Evolutionary conservation across 2,797 vertebrate genomes (phyloP), one percentile per base, ranked within the genome.

Genomic region (Psittacula derbiana): DNA sequence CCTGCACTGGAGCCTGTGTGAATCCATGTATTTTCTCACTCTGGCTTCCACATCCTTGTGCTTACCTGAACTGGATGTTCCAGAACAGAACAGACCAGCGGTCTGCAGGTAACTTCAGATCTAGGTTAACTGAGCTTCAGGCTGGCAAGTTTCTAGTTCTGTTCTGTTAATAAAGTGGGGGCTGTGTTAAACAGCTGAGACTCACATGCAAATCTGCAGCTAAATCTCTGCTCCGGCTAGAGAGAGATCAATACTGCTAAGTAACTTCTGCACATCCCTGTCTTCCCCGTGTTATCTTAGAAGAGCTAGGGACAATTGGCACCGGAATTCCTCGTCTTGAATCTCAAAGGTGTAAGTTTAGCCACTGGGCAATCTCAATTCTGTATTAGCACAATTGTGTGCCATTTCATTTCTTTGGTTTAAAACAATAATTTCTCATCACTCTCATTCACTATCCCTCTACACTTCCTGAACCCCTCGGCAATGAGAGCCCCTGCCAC

Each of bases 381-480:
- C 53, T 43, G 11, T 36, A 38, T 76, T 69, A 82, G 62, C 58
- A 75, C 71, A 80, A 88, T 18, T 76, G 58, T 50, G 53, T 79
- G 66, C 69, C 65, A 78, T 78, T 71, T n/a, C 19, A 72, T 62
- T 90, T 82, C 36, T 85, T 89, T 86, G 44, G 83, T 95, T 61
- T 80, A 61, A 74, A 93, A 71, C 93, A 94, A 53, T 92, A 49
- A 94, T 94, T 90, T 93, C 93, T 91, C 91, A 90, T 90, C 75
- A 46, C 57, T 85, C 46, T 75, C 50, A 85, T 91, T 82, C 72
- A 80, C 60, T 66, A 14, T 27, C 19, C 61, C 57, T 67, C 67
- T 85, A 66, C 36, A 67, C 44, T 93, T 84, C 85, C 79, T 87
- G 55, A 89, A 41, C 17, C 81, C 71, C 81, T 78, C 8, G 72